Evolutionary conservation across 2,797 vertebrate species (phyloP), one percentile per base, ranked within the genome.

Genomic region (Adelosebastes latens): DNA sequence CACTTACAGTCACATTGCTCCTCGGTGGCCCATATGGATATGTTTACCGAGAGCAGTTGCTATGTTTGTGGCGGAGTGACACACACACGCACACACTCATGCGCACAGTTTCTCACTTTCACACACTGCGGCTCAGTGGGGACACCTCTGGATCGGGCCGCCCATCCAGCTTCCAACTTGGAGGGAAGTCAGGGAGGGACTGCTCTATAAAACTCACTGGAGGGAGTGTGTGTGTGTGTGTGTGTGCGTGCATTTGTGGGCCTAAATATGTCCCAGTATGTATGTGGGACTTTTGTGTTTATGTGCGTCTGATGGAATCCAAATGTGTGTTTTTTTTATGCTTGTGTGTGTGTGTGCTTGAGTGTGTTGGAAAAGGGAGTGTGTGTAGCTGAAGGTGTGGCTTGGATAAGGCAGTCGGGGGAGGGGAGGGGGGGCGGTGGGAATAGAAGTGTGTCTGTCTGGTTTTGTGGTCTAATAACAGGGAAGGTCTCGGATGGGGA

Each of bases 21-120:
- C 78, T 84, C 20, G 32, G 84, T 67, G 75, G 81, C 84, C 77
- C 78, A 74, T 87, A 77, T 81, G 75, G 83, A 82, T 14, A n/a
- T 90, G 85, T 92, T 94, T 89, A 92, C 72, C 1, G 12, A 62
- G 66, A 83, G 53, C 85, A 81, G 90, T 93, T 91, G 90, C 93
- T 91, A 80, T 88, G 92, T 86, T 81, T 88, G 76, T 80, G 74
- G 82, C 77, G 76, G 64, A 77, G 66, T 24, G 65, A 42, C 71
- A 63, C 79, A 36, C 64, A 67, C 55, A 63, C 60, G 31, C 42
- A 52, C 25, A 32, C 65, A 46, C 14, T 46, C 39, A 46, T 46
- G 14, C 14, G 42, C 70, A 34, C 64, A 58, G 3, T 49, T n/a
- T 63, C 39, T 36, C 59, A 66, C 61, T 32, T 52, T 34, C 62